A percentile compares a stretch with the other conserved stretches of the same genome.
These are phyloP conservation scores for Pagetopsis macropterus DNA, from an alignment of 2,797 vertebrate genomes.

Conservation along the genomic window DNA sequence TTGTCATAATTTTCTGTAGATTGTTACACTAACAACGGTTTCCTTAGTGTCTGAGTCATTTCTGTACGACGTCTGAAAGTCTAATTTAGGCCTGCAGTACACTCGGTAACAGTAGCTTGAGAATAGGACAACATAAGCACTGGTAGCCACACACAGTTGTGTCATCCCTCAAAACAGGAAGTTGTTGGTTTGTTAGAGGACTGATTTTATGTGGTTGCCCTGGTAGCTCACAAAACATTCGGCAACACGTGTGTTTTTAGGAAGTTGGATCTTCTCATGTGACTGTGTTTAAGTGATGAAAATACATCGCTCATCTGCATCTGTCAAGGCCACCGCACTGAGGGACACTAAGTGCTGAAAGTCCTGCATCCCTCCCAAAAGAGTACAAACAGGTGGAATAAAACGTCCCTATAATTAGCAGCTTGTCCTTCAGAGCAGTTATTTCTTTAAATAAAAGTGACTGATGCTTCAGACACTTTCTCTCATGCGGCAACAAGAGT, in stretches of 20 bases:
- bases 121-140: constrained; percentile 11
- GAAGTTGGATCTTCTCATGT: constrained; percentile 58
- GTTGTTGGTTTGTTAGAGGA: constrained; percentile 30
- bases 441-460: constrained; percentile 28
- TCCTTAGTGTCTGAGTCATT: constrained; percentile 43
- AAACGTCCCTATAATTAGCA: constrained; percentile 40
- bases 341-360: constrained; percentile 14
- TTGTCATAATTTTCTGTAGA: neutral
- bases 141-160: constrained; percentile 15
- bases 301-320: constrained; percentile 28
- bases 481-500: constrained; percentile 13
- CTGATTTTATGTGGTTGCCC: constrained; percentile 41
- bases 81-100: constrained; percentile 3
- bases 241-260: constrained; percentile 47
- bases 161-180: constrained; percentile 75
- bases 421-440: constrained; percentile 16
- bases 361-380: constrained; percentile 16
- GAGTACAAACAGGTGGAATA: constrained; percentile 46
- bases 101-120: constrained; percentile 20
- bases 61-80: constrained; percentile 1
- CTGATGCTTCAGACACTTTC: constrained; percentile 12
- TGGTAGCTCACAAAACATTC: constrained; percentile 14
- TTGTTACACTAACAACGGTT: constrained; percentile 12
- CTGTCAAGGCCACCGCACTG: constrained; percentile 27
- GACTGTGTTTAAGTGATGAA: constrained; percentile 36